A percentile compares a stretch with the other conserved stretches of the same genome.
phyloP scores from a whole-genome alignment of 2,113 vertebrate species.

The Calyptommatus sinebrachiatus region DNA sequence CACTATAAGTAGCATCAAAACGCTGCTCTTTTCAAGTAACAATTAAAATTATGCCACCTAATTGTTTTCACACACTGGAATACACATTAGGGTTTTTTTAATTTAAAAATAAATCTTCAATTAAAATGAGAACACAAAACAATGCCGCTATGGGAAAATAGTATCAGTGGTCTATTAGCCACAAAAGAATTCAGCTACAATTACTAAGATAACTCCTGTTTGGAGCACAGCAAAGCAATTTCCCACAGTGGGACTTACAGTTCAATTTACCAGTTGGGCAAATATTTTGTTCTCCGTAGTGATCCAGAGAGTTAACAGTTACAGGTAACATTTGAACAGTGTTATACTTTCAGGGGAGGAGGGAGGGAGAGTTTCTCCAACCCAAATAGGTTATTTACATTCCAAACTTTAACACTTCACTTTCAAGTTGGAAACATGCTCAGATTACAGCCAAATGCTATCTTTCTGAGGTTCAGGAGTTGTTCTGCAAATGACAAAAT shows the following conservation, averaged over 20 bases:
- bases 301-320: conserved; percentile 79
- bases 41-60: conserved; percentile 68
- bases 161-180: conserved; percentile 73
- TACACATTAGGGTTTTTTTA: conserved; percentile 26
- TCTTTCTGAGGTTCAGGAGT: neutral
- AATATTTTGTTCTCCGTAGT: conserved; percentile 80
- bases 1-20: conserved; percentile 55
- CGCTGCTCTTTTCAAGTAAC: conserved; percentile 37
- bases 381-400: conserved; percentile 62
- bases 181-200: conserved; percentile 79
- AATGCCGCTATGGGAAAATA: conserved; percentile 68
- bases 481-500: neutral
- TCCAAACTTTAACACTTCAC: conserved; percentile 3
- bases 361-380: conserved; percentile 72
- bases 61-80: conserved; percentile 32
- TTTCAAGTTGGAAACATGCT: conserved; percentile 21
- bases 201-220: conserved; percentile 83
- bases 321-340: conserved; percentile 69
- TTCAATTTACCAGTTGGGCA: conserved; percentile 85
- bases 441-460: neutral
- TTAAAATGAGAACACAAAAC: conserved; percentile 66
- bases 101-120: conserved; percentile 39
- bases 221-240: conserved; percentile 83
- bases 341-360: conserved; percentile 61
- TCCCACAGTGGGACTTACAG: conserved; percentile 81